Conservation (phyloP, 2,797 vertebrate species). For the Bovichtus diacanthus region DNA sequence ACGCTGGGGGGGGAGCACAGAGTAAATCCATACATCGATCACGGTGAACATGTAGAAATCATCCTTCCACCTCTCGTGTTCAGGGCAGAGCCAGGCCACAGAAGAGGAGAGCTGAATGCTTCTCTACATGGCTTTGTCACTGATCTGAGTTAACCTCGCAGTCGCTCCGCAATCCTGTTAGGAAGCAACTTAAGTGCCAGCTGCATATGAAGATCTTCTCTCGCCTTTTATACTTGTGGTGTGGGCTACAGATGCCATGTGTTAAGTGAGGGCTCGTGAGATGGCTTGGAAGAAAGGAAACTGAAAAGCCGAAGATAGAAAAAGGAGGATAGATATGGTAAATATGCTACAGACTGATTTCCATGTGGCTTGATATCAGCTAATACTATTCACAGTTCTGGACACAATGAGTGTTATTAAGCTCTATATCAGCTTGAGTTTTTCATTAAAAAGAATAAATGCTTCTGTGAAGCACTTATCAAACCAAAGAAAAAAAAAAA, state of each 20-base stretch:
- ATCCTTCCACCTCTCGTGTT: no score
- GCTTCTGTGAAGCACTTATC: constrained; percentile 5
- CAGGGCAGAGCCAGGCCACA: not conserved
- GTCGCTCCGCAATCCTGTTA: not conserved
- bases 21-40: no score
- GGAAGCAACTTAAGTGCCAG: not conserved
- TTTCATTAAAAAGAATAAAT: constrained; percentile 21
- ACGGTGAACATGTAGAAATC: no score
- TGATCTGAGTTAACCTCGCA: constrained; percentile 3
- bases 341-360: not conserved
- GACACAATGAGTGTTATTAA: constrained; percentile 14
- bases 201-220: not conserved
- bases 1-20: no score
- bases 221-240: not conserved
- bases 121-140: not conserved
- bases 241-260: not conserved
- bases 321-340: not conserved
- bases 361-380: not conserved
- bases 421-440: constrained; percentile 4
- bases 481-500: constrained; percentile 18
- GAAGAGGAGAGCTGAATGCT: not conserved
- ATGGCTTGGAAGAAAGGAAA: constrained; percentile 1
- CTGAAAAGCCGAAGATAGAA: not conserved
- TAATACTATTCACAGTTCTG: not conserved
- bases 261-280: not conserved